phyloP scores from a whole-genome alignment of 2,888 invertebrate species.

The Heteropelma amictum region DNA sequence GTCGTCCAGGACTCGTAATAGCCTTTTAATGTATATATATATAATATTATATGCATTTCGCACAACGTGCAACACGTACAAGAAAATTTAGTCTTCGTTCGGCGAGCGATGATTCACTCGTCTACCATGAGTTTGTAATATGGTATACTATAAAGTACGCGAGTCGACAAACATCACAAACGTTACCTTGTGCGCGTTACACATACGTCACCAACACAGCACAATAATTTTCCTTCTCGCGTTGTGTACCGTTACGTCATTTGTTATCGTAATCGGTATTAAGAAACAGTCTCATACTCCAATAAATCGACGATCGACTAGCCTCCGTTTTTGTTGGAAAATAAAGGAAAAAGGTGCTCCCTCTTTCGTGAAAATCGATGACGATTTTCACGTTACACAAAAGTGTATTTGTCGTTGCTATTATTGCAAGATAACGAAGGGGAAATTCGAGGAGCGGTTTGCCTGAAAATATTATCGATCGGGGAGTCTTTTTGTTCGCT shows the following conservation, averaged over 20 bases:
- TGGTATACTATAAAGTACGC: background rate
- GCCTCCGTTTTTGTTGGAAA: too few species aligned
- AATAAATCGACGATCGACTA: background rate
- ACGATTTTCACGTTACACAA: too few species aligned
- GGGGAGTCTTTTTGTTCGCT: too few species aligned
- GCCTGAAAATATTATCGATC: too few species aligned
- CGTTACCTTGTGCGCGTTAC: too few species aligned
- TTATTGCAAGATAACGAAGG: too few species aligned
- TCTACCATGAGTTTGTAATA: slow-evolving; percentile 4
- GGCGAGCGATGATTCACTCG: slow-evolving; percentile 48
- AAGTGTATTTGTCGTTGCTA: too few species aligned
- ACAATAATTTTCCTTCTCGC: slow-evolving; percentile 58
- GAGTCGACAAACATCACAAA: too few species aligned
- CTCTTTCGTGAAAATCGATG: too few species aligned
- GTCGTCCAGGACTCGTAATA: slow-evolving; percentile 12
- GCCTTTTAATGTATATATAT: background rate
- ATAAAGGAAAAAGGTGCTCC: background rate
- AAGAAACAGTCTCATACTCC: background rate
- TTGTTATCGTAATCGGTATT: slow-evolving; percentile 59
- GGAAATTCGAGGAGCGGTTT: too few species aligned
- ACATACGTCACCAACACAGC: background rate
- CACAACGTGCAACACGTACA: background rate
- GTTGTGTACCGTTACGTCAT: slow-evolving; percentile 59
- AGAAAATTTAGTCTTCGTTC: slow-evolving; percentile 1
- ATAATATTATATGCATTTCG: background rate